Base-by-base conservation (phyloP, 1,140 invertebrate genomes). In the Solenopsis invicta region DNA sequence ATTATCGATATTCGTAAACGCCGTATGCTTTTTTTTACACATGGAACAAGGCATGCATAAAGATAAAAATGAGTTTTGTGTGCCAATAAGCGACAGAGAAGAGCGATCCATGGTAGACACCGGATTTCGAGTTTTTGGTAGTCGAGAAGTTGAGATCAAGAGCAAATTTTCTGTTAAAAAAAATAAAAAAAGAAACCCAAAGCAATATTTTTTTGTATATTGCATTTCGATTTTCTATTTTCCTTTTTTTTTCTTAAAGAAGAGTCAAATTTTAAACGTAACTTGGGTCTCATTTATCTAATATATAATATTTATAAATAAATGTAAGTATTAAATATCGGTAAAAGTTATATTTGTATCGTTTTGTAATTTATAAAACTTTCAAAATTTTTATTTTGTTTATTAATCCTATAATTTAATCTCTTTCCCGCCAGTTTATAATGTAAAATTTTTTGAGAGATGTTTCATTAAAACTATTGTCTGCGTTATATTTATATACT, bases 401-500 rank as follows among this genome's bases (percentile, higher is more conserved):
- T 21, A 78, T 48, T 37, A 80, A 50, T 52, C 9, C 16, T 66
- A 50, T 67, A 64, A 78, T 34, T 64, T 48, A 45, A 37, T 6
- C 24, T 24, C 21, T 21, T 67, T 13, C 13, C 37, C 12, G 29
- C 1, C 9, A 54, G 16, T 37, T 80, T 52, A 24, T 52, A 67
- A 77, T n/a, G 0, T 10, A 8, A 2, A 76, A 61, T 59, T 52
- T 37, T 54, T 12, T 21, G n/a, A 69, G 13, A 64, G 18, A 34
- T 64, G 34, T 48, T 62, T 45, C 21, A 66, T 50, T 3, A 66
- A 78, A 78, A 21, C 21, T 52, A 64, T 69, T 71, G 48, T 12
- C 37, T 29, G 13, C 10, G 16, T 69, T 6, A 50, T 29, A 18
- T 24, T 12, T 45, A n/a, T n/a, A n/a, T n/a, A 62, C 8, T n/a